phyloP scores from a whole-genome alignment of 2,113 vertebrate species.

The Urocitellus parryii region DNA sequence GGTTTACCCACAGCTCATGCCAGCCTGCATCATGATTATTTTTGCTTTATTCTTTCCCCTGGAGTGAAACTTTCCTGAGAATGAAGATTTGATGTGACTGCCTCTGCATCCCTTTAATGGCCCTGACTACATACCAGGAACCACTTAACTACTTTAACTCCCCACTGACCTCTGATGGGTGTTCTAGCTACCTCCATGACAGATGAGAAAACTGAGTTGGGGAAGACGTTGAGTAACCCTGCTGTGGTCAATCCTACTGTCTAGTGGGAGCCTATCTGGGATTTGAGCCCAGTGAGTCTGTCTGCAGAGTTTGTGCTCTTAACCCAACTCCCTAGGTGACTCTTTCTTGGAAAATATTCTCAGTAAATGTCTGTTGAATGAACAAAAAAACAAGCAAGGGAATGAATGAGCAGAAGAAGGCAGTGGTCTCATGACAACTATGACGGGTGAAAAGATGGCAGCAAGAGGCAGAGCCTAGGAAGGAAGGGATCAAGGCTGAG shows the following conservation, averaged over 20 bases:
- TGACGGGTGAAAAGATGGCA: not conserved
- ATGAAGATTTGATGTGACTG: not conserved
- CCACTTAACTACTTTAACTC: not conserved
- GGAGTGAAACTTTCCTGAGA: not conserved
- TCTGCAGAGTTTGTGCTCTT: not conserved
- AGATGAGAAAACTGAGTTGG: slow-evolving; percentile 37
- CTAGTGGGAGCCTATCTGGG: slow-evolving; percentile 25
- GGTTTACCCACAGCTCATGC: not conserved
- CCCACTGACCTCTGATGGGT: not conserved
- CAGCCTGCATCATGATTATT: not conserved
- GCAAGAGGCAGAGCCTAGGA: not conserved
- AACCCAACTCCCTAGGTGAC: too few relatives aligned
- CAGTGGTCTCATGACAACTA: not conserved
- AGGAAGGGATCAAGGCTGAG: not conserved
- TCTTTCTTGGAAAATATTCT: not conserved
- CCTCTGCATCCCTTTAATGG: not conserved
- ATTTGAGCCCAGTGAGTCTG: not conserved
- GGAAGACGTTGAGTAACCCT: not conserved
- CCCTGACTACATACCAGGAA: not conserved
- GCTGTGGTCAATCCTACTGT: not conserved
- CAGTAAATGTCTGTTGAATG: not conserved
- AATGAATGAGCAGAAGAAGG: not conserved
- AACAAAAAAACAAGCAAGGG: not conserved
- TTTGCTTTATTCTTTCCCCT: not conserved
- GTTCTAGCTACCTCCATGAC: not conserved